phyloP scores from a whole-genome alignment of 2,113 vertebrate species.

The Platichthys flesus region DNA sequence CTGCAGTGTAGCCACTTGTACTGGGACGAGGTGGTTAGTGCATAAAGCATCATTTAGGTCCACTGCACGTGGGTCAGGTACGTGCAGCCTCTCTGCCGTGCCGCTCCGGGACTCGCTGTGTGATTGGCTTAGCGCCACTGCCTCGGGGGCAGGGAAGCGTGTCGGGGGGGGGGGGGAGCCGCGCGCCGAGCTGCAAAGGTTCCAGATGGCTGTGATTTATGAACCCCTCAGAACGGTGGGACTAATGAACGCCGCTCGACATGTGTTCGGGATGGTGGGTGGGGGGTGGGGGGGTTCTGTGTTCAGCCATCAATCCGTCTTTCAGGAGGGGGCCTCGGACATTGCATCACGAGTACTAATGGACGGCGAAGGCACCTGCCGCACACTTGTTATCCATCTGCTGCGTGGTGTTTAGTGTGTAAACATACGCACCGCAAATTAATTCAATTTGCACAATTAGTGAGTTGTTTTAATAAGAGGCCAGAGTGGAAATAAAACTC shows the following conservation, averaged over 20 bases:
- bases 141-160: neutral
- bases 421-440: constrained; percentile 7
- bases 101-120: constrained; percentile 25
- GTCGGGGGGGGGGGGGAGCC: neutral
- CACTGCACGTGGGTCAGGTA: too few species aligned
- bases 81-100: constrained; percentile 1
- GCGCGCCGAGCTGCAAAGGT: constrained; percentile 15
- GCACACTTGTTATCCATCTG: constrained; percentile 16
- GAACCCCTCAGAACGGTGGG: constrained; percentile 50
- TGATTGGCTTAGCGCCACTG: constrained; percentile 54
- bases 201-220: constrained; percentile 74
- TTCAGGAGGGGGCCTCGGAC: constrained; percentile 36
- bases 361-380: constrained; percentile 3
- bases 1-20: too few species aligned
- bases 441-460: neutral
- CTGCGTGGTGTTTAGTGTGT: neutral
- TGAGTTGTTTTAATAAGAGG: neutral
- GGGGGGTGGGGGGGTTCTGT: constrained; percentile 26
- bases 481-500: neutral
- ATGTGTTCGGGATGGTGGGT: constrained; percentile 60
- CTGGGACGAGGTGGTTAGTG: too few species aligned
- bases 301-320: constrained; percentile 52
- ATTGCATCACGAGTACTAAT: constrained; percentile 22
- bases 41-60: too few species aligned
- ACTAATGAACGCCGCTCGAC: constrained; percentile 64